Evolutionary conservation across 2,113 vertebrate species (phyloP), one percentile per base, ranked within the genome.

Genomic region (Capra hircus): DNA sequence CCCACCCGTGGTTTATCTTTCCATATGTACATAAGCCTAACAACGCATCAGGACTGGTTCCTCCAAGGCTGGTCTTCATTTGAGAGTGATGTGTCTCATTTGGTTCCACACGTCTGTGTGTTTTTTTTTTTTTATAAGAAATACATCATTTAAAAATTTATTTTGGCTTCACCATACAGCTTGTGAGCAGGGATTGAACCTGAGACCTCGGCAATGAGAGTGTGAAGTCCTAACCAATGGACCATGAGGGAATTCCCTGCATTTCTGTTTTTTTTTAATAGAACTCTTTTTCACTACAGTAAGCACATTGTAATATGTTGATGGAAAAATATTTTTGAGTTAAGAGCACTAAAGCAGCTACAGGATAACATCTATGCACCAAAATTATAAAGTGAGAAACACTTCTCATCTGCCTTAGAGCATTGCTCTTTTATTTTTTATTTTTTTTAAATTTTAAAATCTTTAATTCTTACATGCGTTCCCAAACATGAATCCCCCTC

Each of bases 261-360:
- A 74, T 60, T 71, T 40, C 19, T 92, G 30, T 53, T 43, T 25
- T 88, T 89, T 90, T 78, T 50, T 50, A 14, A 87, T 80, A 36
- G 14, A 17, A 14, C 5, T 3, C 25, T 52, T 4, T 95, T 96
- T 74, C 16, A 67, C 6, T 53, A 5, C 71, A 43, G 8, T 23
- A 80, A 90, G 52, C n/a, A 90, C 53, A 2, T 77, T 94, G 60
- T 90, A 90, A 85, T 81, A 10, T 48, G 15, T 71, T 83, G 48
- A 87, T 80, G 43, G 64, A 67, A 87, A 78, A 83, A n/a, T 71
- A 78, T 40, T 71, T 97, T 85, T 80, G 62, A 60, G 40, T 62
- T 59, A 28, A 50, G 53, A 80, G 71, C 40, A 25, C 17, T 52
- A 64, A 89, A 97, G 48, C 87, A 93, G n/a, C 59, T 88, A 64